phyloP scores from a whole-genome alignment of 1,140 invertebrate species.

The Helicoverpa zea region DNA sequence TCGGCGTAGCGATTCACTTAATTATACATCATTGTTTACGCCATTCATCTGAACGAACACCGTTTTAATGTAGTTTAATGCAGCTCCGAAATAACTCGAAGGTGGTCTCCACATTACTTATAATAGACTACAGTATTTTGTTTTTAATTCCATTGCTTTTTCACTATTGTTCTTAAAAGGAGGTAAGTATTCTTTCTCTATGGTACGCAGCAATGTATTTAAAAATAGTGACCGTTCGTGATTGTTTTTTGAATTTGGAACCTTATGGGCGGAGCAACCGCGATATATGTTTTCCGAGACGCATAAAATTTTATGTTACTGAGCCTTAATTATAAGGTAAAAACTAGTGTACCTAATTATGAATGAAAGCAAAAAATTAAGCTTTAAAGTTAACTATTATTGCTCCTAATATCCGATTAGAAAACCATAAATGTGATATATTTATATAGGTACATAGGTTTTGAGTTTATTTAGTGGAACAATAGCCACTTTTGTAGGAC shows the following conservation, averaged over 20 bases:
- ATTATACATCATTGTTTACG: slow-evolving; percentile 73
- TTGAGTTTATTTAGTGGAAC: neutral
- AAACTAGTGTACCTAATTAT: slow-evolving; percentile 28
- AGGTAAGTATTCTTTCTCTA: neutral
- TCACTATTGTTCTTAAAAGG: neutral
- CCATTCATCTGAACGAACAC: slow-evolving; percentile 64
- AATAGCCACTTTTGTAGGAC: neutral
- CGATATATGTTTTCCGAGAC: slow-evolving; percentile 66
- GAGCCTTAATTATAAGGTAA: slow-evolving; percentile 51
- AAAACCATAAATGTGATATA: slow-evolving; percentile 25
- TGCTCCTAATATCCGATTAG: slow-evolving; percentile 30
- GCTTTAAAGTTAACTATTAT: slow-evolving; percentile 56
- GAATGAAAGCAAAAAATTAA: slow-evolving; percentile 29
- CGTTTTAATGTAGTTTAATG: slow-evolving; percentile 69
- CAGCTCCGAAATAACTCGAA: slow-evolving; percentile 64
- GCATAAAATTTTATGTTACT: slow-evolving; percentile 68
- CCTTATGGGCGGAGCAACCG: slow-evolving; percentile 56
- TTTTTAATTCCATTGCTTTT: slow-evolving; percentile 11
- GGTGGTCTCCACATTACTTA: slow-evolving; percentile 52
- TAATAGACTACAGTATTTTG: neutral
- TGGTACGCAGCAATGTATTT: slow-evolving; percentile 15
- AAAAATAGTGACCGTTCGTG: neutral
- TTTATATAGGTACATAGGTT: neutral
- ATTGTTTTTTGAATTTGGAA: neutral
- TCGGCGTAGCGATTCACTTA: slow-evolving; percentile 71